Evolutionary conservation across 37 sponge, comb jelly and placozoan genomes (phyloP).

Genomic region (Ianthella basta): DNA sequence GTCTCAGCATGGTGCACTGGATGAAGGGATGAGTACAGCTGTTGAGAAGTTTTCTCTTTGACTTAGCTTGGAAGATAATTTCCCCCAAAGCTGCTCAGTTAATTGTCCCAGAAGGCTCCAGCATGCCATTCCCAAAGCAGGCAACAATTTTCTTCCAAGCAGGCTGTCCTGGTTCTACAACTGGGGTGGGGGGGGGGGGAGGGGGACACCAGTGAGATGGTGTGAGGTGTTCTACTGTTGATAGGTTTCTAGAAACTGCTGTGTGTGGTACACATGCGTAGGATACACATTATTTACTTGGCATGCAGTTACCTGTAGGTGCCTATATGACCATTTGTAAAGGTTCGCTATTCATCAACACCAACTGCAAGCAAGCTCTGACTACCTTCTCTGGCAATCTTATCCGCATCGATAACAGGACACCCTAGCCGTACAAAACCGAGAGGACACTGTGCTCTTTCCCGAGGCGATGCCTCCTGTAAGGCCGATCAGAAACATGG

Average conservation of each 20-base stretch:
- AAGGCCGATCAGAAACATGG: conserved; percentile 89
- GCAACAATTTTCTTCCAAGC: conserved; percentile 79
- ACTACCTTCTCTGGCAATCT: conserved; percentile 87
- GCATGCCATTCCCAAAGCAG: conserved; percentile 77
- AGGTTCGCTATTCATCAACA: no score
- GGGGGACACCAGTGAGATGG: neutral
- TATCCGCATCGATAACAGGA: conserved; percentile 90
- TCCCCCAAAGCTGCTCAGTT: conserved; percentile 75
- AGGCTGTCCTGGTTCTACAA: conserved; percentile 88
- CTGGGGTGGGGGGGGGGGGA: conserved; percentile 45
- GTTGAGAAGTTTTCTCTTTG: conserved; percentile 81
- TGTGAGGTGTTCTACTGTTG: neutral
- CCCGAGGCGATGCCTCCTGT: conserved; percentile 99
- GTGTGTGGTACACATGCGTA: no score
- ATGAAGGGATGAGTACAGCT: conserved; percentile 94
- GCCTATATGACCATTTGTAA: no score
- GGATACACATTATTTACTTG: no score
- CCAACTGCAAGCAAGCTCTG: neutral
- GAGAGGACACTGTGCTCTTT: conserved; percentile 81
- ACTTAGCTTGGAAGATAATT: conserved; percentile 78
- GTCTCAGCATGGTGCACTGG: conserved; percentile 76
- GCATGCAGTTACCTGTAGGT: no score
- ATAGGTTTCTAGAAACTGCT: no score
- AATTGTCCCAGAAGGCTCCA: conserved; percentile 66
- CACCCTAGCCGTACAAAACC: conserved; percentile 65